phyloP scores from a whole-genome alignment of 1,140 invertebrate species.

The Plutomurus gul region DNA sequence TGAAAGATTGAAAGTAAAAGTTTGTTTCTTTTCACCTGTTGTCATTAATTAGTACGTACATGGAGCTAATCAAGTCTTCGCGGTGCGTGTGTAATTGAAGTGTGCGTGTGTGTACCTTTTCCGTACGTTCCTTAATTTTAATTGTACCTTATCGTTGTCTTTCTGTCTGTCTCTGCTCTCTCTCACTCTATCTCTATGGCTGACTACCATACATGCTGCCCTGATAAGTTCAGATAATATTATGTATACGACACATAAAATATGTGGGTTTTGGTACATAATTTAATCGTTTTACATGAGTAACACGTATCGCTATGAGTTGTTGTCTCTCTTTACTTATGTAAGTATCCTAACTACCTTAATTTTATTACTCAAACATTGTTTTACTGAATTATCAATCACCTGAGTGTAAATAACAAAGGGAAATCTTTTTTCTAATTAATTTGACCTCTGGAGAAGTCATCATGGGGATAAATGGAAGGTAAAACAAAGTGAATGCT shows the following conservation, averaged over 20 bases:
- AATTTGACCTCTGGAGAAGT: constrained; percentile 50
- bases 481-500: constrained; percentile 52
- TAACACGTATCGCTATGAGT: constrained; percentile 17
- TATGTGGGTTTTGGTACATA: not conserved
- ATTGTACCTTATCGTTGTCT: constrained; percentile 14
- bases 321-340: constrained; percentile 4
- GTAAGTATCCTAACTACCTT: constrained; percentile 19
- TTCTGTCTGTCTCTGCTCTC: not conserved
- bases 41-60: too few relatives aligned
- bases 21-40: too few relatives aligned
- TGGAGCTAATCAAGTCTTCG: too few relatives aligned
- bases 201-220: not conserved
- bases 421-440: constrained; percentile 48
- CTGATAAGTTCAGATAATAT: not conserved
- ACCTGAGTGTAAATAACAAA: constrained; percentile 32
- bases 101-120: not conserved
- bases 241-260: not conserved
- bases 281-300: constrained; percentile 12
- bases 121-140: not conserved
- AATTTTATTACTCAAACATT: constrained; percentile 24
- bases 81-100: not conserved
- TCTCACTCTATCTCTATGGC: too few relatives aligned
- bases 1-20: too few relatives aligned
- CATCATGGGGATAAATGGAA: constrained; percentile 50
- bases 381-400: constrained; percentile 27